A percentile compares a stretch with the other conserved stretches of the same genome.
Conservation (phyloP, 2,797 vertebrate species). For the Acridotheres tristis region DNA sequence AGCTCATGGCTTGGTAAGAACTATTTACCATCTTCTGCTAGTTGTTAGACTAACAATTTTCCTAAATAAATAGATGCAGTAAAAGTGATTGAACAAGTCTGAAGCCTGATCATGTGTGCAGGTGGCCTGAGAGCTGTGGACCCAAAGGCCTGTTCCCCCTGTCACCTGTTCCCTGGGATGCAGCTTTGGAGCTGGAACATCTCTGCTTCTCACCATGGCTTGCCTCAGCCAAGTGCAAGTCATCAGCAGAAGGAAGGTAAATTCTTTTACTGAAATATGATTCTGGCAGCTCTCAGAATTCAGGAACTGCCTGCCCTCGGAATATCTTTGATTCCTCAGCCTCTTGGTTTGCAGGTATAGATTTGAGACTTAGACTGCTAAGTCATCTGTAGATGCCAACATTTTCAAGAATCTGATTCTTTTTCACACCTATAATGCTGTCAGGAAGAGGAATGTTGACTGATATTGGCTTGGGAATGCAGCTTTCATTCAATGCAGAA, state of each 20-base stretch:
- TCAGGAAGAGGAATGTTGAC: not conserved
- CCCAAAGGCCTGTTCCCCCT: not conserved
- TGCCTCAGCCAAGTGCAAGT: too few relatives aligned
- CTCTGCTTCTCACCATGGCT: not conserved
- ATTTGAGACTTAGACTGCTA: not conserved
- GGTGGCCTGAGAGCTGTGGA: not conserved
- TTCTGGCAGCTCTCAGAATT: not conserved
- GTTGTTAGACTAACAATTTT: not conserved
- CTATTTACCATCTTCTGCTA: not conserved
- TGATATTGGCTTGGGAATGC: not conserved
- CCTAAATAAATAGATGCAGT: not conserved
- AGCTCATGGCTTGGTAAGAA: not conserved
- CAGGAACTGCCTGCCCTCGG: not conserved
- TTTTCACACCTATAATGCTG: not conserved
- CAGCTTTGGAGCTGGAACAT: accelerated
- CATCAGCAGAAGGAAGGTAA: not conserved
- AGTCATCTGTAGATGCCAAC: not conserved
- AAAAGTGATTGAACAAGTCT: not conserved
- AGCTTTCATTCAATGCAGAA: not conserved
- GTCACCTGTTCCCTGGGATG: not conserved
- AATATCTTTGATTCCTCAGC: not conserved
- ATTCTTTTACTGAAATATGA: not conserved
- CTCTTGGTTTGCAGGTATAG: not conserved
- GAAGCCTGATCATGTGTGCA: too few relatives aligned
- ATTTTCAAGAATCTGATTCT: not conserved